Conservation (phyloP, 2,888 invertebrate genomes). For the Sarcophaga caerulescens region DNA sequence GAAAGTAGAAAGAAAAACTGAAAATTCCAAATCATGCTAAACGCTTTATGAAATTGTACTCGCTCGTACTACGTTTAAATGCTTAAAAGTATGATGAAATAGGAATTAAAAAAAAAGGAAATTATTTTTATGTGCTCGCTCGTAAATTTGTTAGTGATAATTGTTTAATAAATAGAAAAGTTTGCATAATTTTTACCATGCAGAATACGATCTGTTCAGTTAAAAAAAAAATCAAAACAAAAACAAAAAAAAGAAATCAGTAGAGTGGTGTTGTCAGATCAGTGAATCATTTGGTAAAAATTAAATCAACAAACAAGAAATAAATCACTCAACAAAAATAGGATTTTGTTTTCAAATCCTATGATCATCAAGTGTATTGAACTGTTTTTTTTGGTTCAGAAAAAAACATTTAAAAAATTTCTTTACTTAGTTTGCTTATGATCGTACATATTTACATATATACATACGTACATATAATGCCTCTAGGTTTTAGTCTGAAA, state of each 20-base stretch:
- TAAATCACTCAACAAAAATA: too few species aligned
- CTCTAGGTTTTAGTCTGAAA: too few species aligned
- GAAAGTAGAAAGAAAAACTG: neutral
- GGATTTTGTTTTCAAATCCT: too few species aligned
- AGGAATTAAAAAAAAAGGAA: neutral
- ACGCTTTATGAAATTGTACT: neutral
- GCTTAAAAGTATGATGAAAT: neutral
- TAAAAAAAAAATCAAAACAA: neutral
- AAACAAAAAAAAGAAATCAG: neutral
- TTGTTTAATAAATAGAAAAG: slow-evolving; percentile 14
- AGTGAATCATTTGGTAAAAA: slow-evolving; percentile 42
- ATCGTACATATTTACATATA: too few species aligned
- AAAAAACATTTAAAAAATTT: too few species aligned
- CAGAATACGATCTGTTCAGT: neutral
- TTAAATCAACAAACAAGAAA: too few species aligned
- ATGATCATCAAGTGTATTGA: slow-evolving; percentile 2
- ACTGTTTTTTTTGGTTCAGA: neutral
- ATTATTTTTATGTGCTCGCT: neutral
- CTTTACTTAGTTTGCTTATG: too few species aligned
- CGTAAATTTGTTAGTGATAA: slow-evolving; percentile 11
- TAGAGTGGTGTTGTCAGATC: neutral
- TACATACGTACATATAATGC: too few species aligned
- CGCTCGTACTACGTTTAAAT: neutral
- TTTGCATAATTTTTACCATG: neutral
- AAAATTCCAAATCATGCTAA: neutral